Evolutionary conservation across 1,140 invertebrate species (phyloP), one percentile per base, ranked within the genome.

Genomic region (Triops longicaudatus): DNA sequence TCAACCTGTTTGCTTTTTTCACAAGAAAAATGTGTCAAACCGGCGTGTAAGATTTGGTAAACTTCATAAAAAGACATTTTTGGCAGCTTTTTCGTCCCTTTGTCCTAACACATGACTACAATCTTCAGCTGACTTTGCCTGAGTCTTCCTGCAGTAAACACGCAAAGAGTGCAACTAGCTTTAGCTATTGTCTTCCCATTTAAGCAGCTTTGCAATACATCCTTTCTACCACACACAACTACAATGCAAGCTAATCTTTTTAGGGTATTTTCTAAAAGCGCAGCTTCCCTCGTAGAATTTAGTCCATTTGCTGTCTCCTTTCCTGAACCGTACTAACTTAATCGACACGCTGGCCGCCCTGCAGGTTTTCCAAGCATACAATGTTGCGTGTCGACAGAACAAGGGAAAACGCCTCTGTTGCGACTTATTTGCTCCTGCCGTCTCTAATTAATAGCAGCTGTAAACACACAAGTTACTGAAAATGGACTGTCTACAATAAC

Each of bases 351-450:
- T 37, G 31, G 31, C 5, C n/a, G 6, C 50, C n/a, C 14, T 6
- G 50, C 10, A 22, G 14, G 14, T 63, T 22, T 22, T 22, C 50
- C 17, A 63, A 63, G 50, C n/a, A 22, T 63, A 63, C n/a, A 22
- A 63, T 63, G 50, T 63, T 63, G 50, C 50, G 22, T 63, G 50
- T 22, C 50, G 17, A 63, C 50, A n/a, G 50, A 63, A 63, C 50
- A 63, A 63, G 22, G 17, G 50, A 22, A 63, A 22, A 63, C 12
- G 22, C 31, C 31, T 37, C 31, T 37, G 31, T 7, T 7, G 50
- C 50, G 14, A 22, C 50, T 63, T 63, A 63, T 63, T 63, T 63
- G 22, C 50, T 63, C 14, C 10, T 6, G 50, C 7, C 22, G 14
- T 63, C 17, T 63, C 50, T 63, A 63, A 63, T 63, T 63, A 63